Conservation (phyloP, 2,888 invertebrate species). For the Podabrus alpinus region DNA sequence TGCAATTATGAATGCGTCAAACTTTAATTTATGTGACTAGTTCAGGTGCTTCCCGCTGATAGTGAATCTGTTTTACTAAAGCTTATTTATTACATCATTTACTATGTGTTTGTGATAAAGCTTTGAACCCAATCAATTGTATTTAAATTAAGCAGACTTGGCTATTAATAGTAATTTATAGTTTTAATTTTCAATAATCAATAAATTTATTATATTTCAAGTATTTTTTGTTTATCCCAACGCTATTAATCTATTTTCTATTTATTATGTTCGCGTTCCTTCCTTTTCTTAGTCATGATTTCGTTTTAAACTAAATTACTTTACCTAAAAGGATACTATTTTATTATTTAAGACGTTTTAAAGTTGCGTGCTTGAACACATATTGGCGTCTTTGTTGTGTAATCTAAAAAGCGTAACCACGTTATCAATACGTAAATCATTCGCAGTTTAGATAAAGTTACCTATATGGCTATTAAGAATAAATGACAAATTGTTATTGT, state of each 20-base stretch:
- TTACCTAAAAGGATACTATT: background rate
- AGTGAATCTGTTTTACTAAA: slow-evolving; percentile 25
- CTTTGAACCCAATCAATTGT: background rate
- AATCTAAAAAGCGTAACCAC: slow-evolving; percentile 31
- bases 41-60: slow-evolving; percentile 27
- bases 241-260: background rate
- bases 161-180: background rate
- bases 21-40: slow-evolving; percentile 53
- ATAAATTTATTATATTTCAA: slow-evolving; percentile 1
- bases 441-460: slow-evolving; percentile 30
- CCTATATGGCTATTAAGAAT: slow-evolving; percentile 29
- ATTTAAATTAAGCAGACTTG: background rate
- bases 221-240: background rate
- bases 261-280: background rate
- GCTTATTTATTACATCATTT: background rate
- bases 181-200: slow-evolving; percentile 2
- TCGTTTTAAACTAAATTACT: background rate
- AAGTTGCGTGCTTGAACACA: slow-evolving; percentile 28
- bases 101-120: background rate
- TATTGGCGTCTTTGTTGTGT: slow-evolving; percentile 32
- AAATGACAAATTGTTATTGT: slow-evolving; percentile 33
- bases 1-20: slow-evolving; percentile 55
- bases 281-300: background rate
- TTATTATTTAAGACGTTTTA: background rate
- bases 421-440: slow-evolving; percentile 33